Evolutionary conservation across 1,140 invertebrate genomes (phyloP).

Genomic region (Globodera ellingtonae): DNA sequence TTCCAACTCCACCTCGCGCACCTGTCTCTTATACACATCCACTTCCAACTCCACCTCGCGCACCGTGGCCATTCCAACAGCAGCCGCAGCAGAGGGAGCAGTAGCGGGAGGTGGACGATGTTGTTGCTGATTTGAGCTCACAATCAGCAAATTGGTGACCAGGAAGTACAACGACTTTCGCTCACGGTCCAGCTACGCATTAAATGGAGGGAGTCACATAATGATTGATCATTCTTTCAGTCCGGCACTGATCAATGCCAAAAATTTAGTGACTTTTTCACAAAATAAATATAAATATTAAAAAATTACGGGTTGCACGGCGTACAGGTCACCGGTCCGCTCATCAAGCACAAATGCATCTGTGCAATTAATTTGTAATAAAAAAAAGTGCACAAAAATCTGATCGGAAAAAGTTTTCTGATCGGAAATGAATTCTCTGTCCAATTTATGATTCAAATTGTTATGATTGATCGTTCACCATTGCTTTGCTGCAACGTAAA

Average conservation of each 20-base stretch:
- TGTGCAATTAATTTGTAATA: constrained; percentile 17
- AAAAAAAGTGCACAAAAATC: background rate
- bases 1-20: constrained; percentile 20
- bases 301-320: constrained; percentile 38
- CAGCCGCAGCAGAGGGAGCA: constrained; percentile 7
- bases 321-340: constrained; percentile 3
- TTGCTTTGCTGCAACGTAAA: constrained; percentile 40
- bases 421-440: background rate
- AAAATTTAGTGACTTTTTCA: background rate
- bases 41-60: constrained; percentile 15
- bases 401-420: background rate
- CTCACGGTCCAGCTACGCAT: constrained; percentile 51
- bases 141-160: constrained; percentile 48
- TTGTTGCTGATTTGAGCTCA: background rate
- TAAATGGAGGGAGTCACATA: too few relatives aligned
- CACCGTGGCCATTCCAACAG: constrained; percentile 8
- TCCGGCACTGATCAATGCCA: background rate
- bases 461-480: constrained; percentile 22
- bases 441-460: constrained; percentile 2
- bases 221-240: too few relatives aligned
- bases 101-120: too few relatives aligned
- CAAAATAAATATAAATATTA: constrained; percentile 43
- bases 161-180: constrained; percentile 55
- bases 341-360: constrained; percentile 60
- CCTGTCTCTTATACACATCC: too few relatives aligned